phyloP scores from a whole-genome alignment of 1,140 invertebrate species.

The Sipha flava region DNA sequence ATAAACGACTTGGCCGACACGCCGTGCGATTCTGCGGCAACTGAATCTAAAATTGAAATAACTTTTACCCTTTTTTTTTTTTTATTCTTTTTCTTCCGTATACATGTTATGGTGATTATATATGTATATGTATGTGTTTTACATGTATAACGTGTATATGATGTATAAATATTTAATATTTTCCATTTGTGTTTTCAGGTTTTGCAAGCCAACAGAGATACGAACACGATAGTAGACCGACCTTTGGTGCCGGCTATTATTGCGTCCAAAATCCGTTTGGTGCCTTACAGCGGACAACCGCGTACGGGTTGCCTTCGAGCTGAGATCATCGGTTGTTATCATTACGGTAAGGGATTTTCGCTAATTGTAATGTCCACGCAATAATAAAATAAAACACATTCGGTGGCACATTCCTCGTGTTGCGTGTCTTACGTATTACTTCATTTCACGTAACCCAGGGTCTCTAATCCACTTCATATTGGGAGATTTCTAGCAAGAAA shows the following conservation, averaged over 20 bases:
- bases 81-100: too few relatives aligned
- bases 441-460: too few relatives aligned
- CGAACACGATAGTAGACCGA: constrained; percentile 69
- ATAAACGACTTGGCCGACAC: too few relatives aligned
- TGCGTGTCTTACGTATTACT: too few relatives aligned
- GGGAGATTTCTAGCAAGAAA: too few relatives aligned
- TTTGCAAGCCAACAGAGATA: constrained; percentile 70
- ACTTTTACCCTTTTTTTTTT: background rate
- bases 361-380: background rate
- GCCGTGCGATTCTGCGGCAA: background rate
- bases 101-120: too few relatives aligned
- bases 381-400: too few relatives aligned
- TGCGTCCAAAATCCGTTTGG: constrained; percentile 75
- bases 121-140: too few relatives aligned
- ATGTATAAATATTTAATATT: background rate
- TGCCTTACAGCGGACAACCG: constrained; percentile 79
- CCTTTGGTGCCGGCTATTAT: constrained; percentile 71
- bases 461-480: too few relatives aligned
- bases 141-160: background rate
- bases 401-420: too few relatives aligned
- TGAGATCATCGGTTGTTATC: constrained; percentile 76
- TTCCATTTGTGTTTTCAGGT: constrained; percentile 2
- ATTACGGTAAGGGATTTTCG: constrained; percentile 47
- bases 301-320: constrained; percentile 85
- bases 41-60: background rate